A percentile compares a stretch with the other conserved stretches of the same genome.
These are phyloP conservation scores for Hippocampus kuda DNA, from an alignment of 2,797 vertebrate species.

Conservation along the genomic window DNA sequence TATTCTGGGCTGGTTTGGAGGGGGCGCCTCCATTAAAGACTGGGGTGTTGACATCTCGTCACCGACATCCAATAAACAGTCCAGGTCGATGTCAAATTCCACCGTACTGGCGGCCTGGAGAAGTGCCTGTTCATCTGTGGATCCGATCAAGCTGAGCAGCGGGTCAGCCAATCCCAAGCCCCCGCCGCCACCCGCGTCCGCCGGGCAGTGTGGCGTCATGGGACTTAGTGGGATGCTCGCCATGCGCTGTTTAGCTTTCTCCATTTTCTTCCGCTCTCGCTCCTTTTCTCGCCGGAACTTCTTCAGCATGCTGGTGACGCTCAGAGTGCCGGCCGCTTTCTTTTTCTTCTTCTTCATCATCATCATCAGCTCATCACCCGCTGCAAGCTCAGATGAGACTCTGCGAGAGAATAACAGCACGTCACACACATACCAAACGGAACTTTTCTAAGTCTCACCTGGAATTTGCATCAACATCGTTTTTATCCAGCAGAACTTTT, in stretches of 20 bases:
- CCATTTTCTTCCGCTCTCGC: slow-evolving; percentile 34
- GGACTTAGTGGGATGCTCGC: neutral
- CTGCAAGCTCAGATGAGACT: neutral
- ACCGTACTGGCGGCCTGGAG: slow-evolving; percentile 79
- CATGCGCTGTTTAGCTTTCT: neutral
- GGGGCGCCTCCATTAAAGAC: slow-evolving; percentile 16
- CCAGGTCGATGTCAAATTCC: slow-evolving; percentile 79
- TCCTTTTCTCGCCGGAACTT: slow-evolving; percentile 87
- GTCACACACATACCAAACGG: too few relatives aligned
- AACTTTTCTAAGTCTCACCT: slow-evolving; percentile 59
- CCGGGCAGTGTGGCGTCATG: slow-evolving; percentile 27
- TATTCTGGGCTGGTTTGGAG: neutral
- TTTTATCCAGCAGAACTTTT: slow-evolving; percentile 54
- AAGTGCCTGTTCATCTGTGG: slow-evolving; percentile 72
- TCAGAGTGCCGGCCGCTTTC: slow-evolving; percentile 62
- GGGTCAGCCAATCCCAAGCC: slow-evolving; percentile 63
- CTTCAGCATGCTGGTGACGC: slow-evolving; percentile 84
- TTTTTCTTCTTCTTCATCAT: slow-evolving; percentile 70
- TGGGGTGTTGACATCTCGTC: slow-evolving; percentile 51
- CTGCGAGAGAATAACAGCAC: slow-evolving; percentile 9
- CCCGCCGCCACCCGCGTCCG: slow-evolving; percentile 42
- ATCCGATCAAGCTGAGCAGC: slow-evolving; percentile 73
- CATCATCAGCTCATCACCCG: slow-evolving; percentile 38
- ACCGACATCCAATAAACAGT: slow-evolving; percentile 70
- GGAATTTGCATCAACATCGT: slow-evolving; percentile 58